Conservation (phyloP, 2,113 vertebrate species). For the Pteruthius melanotis region DNA sequence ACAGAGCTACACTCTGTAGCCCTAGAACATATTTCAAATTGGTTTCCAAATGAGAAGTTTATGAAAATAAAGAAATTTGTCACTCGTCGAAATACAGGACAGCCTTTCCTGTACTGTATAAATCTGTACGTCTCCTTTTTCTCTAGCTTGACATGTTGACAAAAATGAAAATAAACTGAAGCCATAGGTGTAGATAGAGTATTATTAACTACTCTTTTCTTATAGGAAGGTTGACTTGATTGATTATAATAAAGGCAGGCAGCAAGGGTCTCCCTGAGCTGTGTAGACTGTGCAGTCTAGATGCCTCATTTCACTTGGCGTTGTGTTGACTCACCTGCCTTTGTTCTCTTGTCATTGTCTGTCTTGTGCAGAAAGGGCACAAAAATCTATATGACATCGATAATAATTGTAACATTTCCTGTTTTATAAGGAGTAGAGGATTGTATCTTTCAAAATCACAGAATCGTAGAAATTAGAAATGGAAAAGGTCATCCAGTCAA, state of each 20-base stretch:
- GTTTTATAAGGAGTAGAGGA: not conserved
- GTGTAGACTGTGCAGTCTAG: not conserved
- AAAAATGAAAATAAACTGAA: not conserved
- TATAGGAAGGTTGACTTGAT: not conserved
- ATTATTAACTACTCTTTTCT: not conserved
- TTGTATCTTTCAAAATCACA: not conserved
- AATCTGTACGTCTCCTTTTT: not conserved
- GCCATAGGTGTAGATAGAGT: not conserved
- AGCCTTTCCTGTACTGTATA: not conserved
- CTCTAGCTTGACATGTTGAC: not conserved
- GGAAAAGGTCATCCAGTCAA: not conserved
- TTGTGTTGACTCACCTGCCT: not conserved
- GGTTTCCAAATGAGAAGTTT: not conserved
- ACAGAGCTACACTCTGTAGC: not conserved
- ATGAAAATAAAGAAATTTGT: not conserved
- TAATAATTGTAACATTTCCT: not conserved
- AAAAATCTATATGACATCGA: not conserved
- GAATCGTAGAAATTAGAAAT: not conserved
- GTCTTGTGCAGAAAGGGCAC: not conserved
- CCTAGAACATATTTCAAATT: not conserved
- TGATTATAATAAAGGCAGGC: not conserved
- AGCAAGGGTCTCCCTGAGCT: not conserved
- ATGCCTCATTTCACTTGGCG: not conserved
- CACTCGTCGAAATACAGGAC: not conserved
- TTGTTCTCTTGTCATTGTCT: not conserved